Percentiles rank a stretch among this genome's conserved stretches.
Conservation (phyloP, 2,113 vertebrate species). For the Herpailurus yagouaroundi region DNA sequence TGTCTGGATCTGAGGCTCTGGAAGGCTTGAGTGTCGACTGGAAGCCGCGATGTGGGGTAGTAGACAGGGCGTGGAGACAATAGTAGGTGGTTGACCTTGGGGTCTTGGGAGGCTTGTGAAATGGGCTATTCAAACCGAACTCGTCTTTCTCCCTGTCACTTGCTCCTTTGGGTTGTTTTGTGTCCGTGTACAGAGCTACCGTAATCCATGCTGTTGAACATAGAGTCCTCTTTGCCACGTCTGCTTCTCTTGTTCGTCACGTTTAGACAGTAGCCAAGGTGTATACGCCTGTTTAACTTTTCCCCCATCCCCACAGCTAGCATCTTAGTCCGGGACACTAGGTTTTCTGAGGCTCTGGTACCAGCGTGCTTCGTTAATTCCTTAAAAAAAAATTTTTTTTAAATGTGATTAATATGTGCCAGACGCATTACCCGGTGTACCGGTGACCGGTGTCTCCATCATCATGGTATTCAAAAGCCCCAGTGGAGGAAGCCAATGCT, state of each 20-base stretch:
- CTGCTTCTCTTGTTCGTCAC: neutral
- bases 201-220: neutral
- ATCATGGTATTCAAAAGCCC: neutral
- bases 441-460: neutral
- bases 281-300: neutral
- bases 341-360: neutral
- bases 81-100: neutral
- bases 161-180: neutral
- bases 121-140: rapidly evolving
- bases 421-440: too few relatives aligned
- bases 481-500: neutral
- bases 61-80: neutral
- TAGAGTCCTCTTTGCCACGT: neutral
- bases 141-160: neutral
- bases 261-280: neutral
- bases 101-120: neutral
- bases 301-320: rapidly evolving
- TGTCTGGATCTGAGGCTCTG: neutral
- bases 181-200: neutral
- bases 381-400: neutral
- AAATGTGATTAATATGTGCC: neutral
- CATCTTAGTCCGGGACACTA: neutral
- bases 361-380: neutral
- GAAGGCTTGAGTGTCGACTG: too few relatives aligned
- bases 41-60: neutral